Conservation (phyloP, 2,888 invertebrate species). For the Exephanes ischioxanthus region DNA sequence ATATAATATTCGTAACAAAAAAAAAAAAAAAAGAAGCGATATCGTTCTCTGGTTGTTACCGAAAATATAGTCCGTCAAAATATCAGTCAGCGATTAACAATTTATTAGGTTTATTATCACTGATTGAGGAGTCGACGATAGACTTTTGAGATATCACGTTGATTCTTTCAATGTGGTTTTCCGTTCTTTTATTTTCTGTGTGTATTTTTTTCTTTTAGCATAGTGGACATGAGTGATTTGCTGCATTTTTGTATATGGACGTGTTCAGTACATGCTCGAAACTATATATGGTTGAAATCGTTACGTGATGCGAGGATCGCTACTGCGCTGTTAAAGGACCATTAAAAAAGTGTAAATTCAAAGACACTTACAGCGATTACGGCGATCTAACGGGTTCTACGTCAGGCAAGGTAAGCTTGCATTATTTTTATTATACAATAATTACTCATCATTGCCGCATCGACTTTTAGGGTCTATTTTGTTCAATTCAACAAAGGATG, state of each 20-base stretch:
- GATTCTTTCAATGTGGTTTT: slow-evolving; percentile 70
- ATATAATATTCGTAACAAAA: slow-evolving; percentile 1
- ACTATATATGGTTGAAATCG: slow-evolving; percentile 52
- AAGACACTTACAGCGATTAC: slow-evolving; percentile 76
- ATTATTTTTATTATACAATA: slow-evolving; percentile 52
- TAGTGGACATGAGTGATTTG: slow-evolving; percentile 63
- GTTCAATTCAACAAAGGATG: slow-evolving; percentile 47
- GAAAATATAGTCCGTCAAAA: slow-evolving; percentile 77
- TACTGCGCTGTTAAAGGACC: slow-evolving; percentile 74
- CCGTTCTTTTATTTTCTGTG: slow-evolving; percentile 50
- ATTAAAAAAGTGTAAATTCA: slow-evolving; percentile 65
- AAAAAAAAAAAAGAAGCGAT: slow-evolving; percentile 37
- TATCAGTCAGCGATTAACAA: slow-evolving; percentile 73
- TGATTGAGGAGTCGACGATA: slow-evolving; percentile 85
- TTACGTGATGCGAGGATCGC: slow-evolving; percentile 65
- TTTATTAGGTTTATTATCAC: slow-evolving; percentile 74
- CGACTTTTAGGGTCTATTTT: slow-evolving; percentile 34
- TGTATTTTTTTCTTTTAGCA: slow-evolving; percentile 21
- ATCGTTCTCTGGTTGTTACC: slow-evolving; percentile 64
- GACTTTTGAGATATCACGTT: slow-evolving; percentile 77
- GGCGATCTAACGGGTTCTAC: slow-evolving; percentile 76
- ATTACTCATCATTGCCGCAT: slow-evolving; percentile 56
- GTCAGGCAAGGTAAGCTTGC: slow-evolving; percentile 78
- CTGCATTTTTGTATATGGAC: slow-evolving; percentile 74
- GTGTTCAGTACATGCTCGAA: slow-evolving; percentile 74